These are phyloP conservation scores for Stenichneumon culpator DNA, from an alignment of 2,888 invertebrate genomes.

Conservation along the genomic window DNA sequence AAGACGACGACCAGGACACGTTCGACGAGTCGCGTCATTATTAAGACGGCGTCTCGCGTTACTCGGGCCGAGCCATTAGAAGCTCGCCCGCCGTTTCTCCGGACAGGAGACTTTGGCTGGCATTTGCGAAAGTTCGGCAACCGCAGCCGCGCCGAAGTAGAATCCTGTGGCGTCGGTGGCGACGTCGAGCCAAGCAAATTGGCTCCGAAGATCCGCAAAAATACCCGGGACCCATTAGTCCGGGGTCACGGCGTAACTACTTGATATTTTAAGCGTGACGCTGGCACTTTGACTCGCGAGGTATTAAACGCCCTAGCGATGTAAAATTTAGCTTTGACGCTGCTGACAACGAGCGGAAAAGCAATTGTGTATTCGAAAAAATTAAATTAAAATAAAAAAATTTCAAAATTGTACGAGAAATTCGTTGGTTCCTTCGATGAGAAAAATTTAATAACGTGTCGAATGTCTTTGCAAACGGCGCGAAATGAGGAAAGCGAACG, in stretches of 20 bases:
- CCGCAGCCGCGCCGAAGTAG: conserved; percentile 47
- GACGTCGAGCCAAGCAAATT: conserved; percentile 74
- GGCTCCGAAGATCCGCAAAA: conserved; percentile 73
- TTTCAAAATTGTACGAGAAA: background rate
- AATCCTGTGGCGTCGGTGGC: conserved; percentile 17
- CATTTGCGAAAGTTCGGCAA: conserved; percentile 74
- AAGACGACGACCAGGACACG: conserved; percentile 21
- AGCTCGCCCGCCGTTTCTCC: conserved; percentile 46
- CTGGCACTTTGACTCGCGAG: conserved; percentile 38
- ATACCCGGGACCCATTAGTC: conserved; percentile 74
- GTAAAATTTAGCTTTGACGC: conserved; percentile 11
- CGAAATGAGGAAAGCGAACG: conserved; percentile 7
- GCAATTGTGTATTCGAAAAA: background rate
- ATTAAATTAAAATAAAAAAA: background rate
- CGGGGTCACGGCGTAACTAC: conserved; percentile 51
- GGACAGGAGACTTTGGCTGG: conserved; percentile 69
- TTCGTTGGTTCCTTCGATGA: background rate
- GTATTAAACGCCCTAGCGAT: conserved; percentile 18
- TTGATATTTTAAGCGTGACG: conserved; percentile 57
- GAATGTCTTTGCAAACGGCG: conserved; percentile 4
- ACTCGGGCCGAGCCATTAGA: conserved; percentile 72
- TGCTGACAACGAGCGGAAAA: background rate
- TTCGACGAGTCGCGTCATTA: conserved; percentile 64
- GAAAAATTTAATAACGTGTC: conserved; percentile 5
- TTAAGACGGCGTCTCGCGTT: conserved; percentile 69